phyloP scores from a whole-genome alignment of 1,140 invertebrate genomes.

The Caenorhabditis briggsae region DNA sequence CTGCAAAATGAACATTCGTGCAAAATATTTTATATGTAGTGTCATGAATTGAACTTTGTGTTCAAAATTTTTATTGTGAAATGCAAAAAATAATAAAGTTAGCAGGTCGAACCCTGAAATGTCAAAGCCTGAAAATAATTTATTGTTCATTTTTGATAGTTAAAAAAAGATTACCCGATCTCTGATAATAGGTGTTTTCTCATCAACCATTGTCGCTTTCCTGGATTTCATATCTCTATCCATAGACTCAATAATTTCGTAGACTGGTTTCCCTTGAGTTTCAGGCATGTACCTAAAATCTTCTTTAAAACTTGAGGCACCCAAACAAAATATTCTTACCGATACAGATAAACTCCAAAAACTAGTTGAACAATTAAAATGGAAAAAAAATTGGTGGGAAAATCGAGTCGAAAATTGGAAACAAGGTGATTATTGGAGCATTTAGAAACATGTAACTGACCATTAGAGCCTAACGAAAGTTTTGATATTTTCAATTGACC shows the following conservation, averaged over 20 bases:
- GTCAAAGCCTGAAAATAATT: neutral
- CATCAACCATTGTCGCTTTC: neutral
- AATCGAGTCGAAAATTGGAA: neutral
- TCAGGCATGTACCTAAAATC: conserved; percentile 12
- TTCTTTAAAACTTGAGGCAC: no score
- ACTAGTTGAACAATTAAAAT: neutral
- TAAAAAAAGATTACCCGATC: neutral
- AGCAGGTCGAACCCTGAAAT: no score
- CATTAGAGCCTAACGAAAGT: neutral
- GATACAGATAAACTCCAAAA: neutral
- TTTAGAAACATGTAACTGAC: neutral
- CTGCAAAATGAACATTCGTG: no score
- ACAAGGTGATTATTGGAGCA: neutral
- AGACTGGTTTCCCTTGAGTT: neutral
- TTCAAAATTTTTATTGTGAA: no score
- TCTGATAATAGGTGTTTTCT: neutral
- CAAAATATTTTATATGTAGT: no score
- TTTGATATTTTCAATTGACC: neutral
- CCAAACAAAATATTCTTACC: no score
- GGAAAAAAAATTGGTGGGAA: neutral
- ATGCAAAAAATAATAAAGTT: no score
- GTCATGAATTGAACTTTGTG: no score
- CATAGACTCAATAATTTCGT: conserved; percentile 21
- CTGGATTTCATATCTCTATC: conserved; percentile 6
- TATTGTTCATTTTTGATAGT: no score